Evolutionary conservation across 2,113 vertebrate species (phyloP), one percentile per base, ranked within the genome.

Genomic region (Halichoeres trimaculatus): DNA sequence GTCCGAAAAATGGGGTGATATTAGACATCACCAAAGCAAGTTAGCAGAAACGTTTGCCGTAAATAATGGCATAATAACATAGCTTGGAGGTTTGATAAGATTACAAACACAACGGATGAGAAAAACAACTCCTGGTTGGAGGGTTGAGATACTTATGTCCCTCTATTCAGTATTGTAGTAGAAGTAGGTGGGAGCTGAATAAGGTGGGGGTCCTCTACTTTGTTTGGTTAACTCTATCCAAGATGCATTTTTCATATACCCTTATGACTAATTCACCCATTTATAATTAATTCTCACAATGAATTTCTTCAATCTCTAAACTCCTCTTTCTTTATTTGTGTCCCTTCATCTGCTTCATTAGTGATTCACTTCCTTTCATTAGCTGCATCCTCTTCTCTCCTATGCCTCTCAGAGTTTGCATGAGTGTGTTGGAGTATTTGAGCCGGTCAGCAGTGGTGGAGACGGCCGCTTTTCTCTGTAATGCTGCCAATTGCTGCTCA

Each of bases 401-500:
- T 34, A 20, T 23, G n/a, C 26, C 53, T 68, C 71, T 79, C 74
- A 40, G 22, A 34, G 47, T 57, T 47, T 70, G 56, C 20, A 0
- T 69, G 40, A 23, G n/a, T 69, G 63, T 55, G 56, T 78, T 41
- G 65, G 50, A 17, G 43, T 45, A 7, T 45, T 45, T 43, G 63
- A 70, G 12, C 16, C 14, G 66, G 65, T 83, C 72, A 76, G 55
- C 52, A 14, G 26, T 50, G 67, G 73, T 14, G 6, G 13, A 76
- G 60, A 71, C 13, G 72, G 76, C 53, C 17, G 4, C 73, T 43
- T 65, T 63, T 50, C 47, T 60, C 58, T 53, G 67, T 24, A 47
- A 60, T 26, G 56, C 67, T 58, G 65, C 77, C 73, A 74, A 83
- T 81, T 86, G 65, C 82, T 82, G 63, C 85, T 84, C 59, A 53